These are phyloP conservation scores for Pterocles gutturalis DNA, from an alignment of 2,113 vertebrate species.

Conservation along the genomic window DNA sequence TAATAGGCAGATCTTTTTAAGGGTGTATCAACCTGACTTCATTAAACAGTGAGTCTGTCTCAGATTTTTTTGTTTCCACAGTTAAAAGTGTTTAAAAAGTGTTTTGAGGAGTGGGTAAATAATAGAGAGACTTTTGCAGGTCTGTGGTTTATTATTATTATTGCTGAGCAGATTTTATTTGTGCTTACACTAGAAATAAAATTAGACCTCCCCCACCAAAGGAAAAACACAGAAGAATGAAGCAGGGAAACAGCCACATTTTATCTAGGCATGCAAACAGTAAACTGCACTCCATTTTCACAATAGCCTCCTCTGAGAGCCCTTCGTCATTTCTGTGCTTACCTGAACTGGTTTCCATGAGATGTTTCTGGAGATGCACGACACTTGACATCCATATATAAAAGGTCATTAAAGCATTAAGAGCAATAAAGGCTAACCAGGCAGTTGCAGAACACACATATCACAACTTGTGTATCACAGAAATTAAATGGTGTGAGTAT, in stretches of 20 bases:
- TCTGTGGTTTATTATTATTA: not conserved
- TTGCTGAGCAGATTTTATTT: not conserved
- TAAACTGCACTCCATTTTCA: not conserved
- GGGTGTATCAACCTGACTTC: not conserved
- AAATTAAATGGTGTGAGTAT: not conserved
- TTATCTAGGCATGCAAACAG: not conserved
- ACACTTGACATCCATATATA: not conserved
- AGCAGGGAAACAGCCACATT: not conserved
- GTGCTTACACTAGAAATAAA: not conserved
- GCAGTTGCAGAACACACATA: not conserved
- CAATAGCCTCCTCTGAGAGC: not conserved
- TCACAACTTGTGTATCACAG: not conserved
- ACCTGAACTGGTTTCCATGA: not conserved
- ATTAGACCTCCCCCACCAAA: not conserved
- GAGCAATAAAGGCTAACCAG: not conserved
- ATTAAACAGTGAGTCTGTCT: not conserved
- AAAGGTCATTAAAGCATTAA: not conserved
- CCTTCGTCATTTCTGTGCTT: not conserved
- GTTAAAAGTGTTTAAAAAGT: not conserved
- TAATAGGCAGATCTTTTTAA: not conserved
- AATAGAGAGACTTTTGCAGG: not conserved
- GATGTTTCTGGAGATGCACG: not conserved
- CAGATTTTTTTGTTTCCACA: not conserved
- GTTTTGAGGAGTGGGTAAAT: not conserved
- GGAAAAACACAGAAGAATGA: not conserved